Evolutionary conservation across 2,797 vertebrate genomes (phyloP), one percentile per base, ranked within the genome.

Genomic region (Micrastur ruficollis): DNA sequence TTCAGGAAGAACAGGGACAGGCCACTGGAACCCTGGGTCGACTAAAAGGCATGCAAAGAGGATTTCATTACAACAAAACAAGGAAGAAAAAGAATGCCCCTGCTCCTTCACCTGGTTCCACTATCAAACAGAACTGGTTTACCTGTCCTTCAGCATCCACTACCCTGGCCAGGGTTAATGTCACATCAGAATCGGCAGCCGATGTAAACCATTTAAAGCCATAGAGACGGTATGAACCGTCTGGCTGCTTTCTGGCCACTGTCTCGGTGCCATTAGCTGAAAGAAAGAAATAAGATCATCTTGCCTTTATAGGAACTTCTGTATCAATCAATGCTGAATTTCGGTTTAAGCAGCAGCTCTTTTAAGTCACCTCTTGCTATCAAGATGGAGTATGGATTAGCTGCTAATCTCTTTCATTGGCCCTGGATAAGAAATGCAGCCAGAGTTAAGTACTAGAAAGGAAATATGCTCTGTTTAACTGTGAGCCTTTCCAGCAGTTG

Each of bases 131-230:
- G 68, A 98, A 98, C 86, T 97, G 88, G 73, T 94, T 96, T 27
- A 98, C 97, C 26, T 70, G 94, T 91, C 99, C 99, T 9, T 97
- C 89, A 71, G 66, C 49, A 93, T 98, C 98, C 26, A 70, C 92
- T 44, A 98, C 96, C 96, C 99, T 98, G 79, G 98, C 99, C 87
- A 99, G 97, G 5, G 98, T 99, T 71, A 99, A 97, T 21, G 98
- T 94, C 98, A 99, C 83, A 88, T 99, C 98, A 34, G 99, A 98
- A 11, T 99, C 99, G 12, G 98, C 98, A 32, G 99, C 98, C 3
- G 99, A 99, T 10, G 99, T 99, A 96, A 99, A 99, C 99, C 99
- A 99, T 91, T 99, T 99, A 84, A 98, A 99, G 4, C 99, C 99
- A 5, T 98, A 97, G 5, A 99, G 98, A 59, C 63, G 95, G 71